Percentiles rank a stretch among this genome's conserved stretches.
Conservation (phyloP, 1,140 invertebrate species). For the Tyrophagus putrescentiae region DNA sequence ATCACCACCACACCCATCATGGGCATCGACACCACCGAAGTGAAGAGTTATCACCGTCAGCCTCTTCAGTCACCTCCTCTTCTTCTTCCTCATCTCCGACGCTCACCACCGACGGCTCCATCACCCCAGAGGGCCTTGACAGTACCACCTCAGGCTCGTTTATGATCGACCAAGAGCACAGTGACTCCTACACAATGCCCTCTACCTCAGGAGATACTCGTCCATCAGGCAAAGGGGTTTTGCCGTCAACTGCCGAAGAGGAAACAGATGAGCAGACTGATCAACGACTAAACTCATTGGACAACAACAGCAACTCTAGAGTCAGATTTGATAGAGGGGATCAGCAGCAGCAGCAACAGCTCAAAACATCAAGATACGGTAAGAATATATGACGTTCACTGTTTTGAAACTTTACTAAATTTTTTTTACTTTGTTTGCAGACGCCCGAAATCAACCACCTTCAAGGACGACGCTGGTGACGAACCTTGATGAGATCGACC, state of each 20-base stretch:
- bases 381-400: too few species aligned
- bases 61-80: too few species aligned
- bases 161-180: slow-evolving; percentile 26
- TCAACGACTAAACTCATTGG: not conserved
- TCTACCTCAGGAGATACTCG: not conserved
- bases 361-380: too few species aligned
- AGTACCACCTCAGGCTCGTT: slow-evolving; percentile 31
- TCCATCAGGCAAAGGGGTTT: not conserved
- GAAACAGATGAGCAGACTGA: not conserved
- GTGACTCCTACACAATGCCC: not conserved
- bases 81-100: too few species aligned
- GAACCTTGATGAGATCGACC: not conserved
- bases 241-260: not conserved
- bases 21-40: too few species aligned
- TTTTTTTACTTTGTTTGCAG: too few species aligned
- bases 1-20: slow-evolving; percentile 28
- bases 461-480: not conserved
- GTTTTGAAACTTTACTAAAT: too few species aligned
- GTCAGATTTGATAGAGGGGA: not conserved
- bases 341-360: too few species aligned
- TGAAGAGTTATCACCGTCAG: too few species aligned
- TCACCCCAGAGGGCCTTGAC: too few species aligned
- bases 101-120: too few species aligned
- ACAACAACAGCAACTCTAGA: not conserved
- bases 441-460: too few species aligned